Evolutionary conservation across 64 coral and sea anemone species (phyloP).

Genomic region (Dendronephthya gigantea): DNA sequence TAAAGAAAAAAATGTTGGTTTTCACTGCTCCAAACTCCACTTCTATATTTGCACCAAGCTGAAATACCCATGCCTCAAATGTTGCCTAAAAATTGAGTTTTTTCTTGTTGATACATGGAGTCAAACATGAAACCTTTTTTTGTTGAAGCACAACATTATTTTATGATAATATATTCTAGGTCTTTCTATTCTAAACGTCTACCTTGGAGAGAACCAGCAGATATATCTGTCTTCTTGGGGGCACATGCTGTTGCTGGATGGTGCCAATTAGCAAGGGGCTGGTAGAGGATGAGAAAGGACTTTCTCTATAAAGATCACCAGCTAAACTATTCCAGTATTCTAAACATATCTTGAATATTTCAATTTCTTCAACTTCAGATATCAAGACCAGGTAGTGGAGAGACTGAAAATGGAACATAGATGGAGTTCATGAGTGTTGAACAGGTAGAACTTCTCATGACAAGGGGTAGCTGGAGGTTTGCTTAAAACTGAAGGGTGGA

Average conservation of each 20-base stretch:
- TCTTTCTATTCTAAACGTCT: no score
- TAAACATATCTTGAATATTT: slow-evolving; percentile 97
- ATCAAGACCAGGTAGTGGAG: slow-evolving; percentile 96
- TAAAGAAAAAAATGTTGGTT: background rate
- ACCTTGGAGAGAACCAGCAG: slow-evolving; percentile 88
- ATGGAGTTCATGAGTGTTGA: background rate
- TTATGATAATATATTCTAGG: no score
- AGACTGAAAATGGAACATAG: slow-evolving; percentile 42
- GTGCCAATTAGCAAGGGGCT: slow-evolving; percentile 80
- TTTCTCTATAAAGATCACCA: slow-evolving; percentile 85
- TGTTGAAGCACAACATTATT: no score
- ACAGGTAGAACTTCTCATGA: background rate
- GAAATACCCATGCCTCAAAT: background rate
- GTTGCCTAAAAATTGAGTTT: no score
- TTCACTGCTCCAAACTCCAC: background rate
- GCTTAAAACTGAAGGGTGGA: no score
- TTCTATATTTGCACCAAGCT: background rate
- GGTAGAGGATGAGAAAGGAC: slow-evolving; percentile 80
- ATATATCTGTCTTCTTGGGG: slow-evolving; percentile 81
- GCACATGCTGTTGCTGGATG: slow-evolving; percentile 61
- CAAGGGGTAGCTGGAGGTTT: no score
- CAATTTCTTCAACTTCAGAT: slow-evolving; percentile 96
- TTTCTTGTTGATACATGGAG: no score
- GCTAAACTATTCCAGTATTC: slow-evolving; percentile 94
- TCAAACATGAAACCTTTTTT: no score